Percentiles rank a stretch among this genome's conserved stretches.
phyloP scores from a whole-genome alignment of 2,797 vertebrate genomes.

The Limnodromus scolopaceus region DNA sequence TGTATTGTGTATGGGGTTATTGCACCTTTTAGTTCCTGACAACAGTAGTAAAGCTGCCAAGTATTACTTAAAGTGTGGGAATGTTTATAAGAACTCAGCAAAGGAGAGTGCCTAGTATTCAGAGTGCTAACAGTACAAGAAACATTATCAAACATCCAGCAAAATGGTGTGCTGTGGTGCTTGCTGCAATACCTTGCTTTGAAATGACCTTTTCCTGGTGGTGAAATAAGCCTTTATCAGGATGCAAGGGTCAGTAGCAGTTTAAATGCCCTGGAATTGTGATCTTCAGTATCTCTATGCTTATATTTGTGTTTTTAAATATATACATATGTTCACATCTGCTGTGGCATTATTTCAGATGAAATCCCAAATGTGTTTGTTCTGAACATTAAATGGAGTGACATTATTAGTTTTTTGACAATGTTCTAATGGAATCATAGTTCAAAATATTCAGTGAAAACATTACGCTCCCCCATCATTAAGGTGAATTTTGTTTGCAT shows the following conservation, averaged over 20 bases:
- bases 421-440: slow-evolving; percentile 61
- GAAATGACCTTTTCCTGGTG: neutral
- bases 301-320: neutral
- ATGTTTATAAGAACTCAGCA: slow-evolving; percentile 61
- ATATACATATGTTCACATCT: rapidly evolving
- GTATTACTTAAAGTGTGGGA: slow-evolving; percentile 60
- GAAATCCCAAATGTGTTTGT: neutral
- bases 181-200: neutral
- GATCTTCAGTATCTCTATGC: neutral
- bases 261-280: neutral
- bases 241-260: neutral
- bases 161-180: neutral
- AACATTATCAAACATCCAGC: neutral
- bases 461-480: slow-evolving; percentile 67
- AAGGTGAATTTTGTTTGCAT: slow-evolving; percentile 75
- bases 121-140: neutral
- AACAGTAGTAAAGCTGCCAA: slow-evolving; percentile 69
- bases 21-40: slow-evolving; percentile 65
- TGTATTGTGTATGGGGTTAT: slow-evolving; percentile 43
- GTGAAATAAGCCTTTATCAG: neutral
- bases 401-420: slow-evolving; percentile 29
- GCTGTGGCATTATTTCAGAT: neutral
- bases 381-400: neutral
- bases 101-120: neutral
- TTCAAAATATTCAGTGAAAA: slow-evolving; percentile 71